Conservation (phyloP, 2,888 invertebrate genomes). For the Entomobrya proxima region DNA sequence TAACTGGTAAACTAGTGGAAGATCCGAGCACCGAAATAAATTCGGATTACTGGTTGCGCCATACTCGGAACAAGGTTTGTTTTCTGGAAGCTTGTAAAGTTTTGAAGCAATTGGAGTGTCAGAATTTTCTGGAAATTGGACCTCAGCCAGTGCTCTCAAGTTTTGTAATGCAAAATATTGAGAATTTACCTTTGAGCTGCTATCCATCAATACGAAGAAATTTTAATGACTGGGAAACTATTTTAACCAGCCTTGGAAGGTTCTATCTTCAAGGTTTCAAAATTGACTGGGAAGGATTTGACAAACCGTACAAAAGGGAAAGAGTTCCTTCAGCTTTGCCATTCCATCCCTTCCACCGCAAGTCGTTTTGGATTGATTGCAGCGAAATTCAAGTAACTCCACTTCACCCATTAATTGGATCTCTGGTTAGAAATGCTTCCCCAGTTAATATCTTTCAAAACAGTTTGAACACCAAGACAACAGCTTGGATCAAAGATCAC, state of each 20-base stretch:
- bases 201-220: conserved; percentile 2
- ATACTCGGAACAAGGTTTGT: no score
- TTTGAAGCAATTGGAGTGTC: no score
- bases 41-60: no score
- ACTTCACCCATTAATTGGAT: conserved; percentile 64
- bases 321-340: conserved; percentile 21
- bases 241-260: conserved; percentile 35
- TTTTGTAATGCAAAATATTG: conserved; percentile 34
- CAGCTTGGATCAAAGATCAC: conserved; percentile 56
- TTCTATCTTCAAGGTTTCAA: conserved; percentile 16
- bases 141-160: conserved; percentile 48
- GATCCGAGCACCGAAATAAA: no score
- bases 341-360: conserved; percentile 44
- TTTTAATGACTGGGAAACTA: conserved; percentile 25
- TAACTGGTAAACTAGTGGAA: no score
- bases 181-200: conserved; percentile 22
- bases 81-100: no score
- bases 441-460: conserved; percentile 42
- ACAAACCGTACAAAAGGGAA: conserved; percentile 7
- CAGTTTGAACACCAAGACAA: neutral
- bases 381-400: neutral
- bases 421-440: conserved; percentile 44
- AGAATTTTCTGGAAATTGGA: conserved; percentile 38
- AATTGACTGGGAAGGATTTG: conserved; percentile 47
- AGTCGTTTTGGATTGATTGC: conserved; percentile 24